Percentiles rank a stretch among this genome's conserved stretches.
phyloP scores from a whole-genome alignment of 1,140 invertebrate genomes.

The Drosophila arizonae region DNA sequence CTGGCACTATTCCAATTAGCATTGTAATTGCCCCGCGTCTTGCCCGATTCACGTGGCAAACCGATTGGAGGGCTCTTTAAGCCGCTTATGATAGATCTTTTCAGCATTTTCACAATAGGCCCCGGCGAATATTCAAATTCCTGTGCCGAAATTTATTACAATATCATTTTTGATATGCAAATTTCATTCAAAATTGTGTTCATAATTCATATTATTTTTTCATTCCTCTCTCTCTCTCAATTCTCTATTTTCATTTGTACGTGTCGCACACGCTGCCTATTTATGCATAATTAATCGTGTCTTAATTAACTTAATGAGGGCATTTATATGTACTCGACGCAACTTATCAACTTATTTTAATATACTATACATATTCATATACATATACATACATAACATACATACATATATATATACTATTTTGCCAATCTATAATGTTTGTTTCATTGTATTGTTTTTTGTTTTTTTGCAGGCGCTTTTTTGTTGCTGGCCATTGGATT shows the following conservation, averaged over 20 bases:
- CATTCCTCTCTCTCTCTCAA: conserved; percentile 2
- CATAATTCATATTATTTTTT: conserved; percentile 4
- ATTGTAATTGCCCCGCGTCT: conserved; percentile 18
- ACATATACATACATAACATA: not conserved
- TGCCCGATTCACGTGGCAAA: not conserved
- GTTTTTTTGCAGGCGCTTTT: conserved; percentile 86
- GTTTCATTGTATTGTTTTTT: conserved; percentile 48
- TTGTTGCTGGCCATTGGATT: conserved; percentile 87
- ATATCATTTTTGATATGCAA: conserved; percentile 39
- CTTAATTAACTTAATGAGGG: conserved; percentile 61
- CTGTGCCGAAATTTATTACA: conserved; percentile 18
- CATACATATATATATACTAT: not conserved
- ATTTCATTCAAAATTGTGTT: conserved; percentile 17
- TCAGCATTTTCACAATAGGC: not conserved
- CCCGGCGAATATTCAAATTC: not conserved
- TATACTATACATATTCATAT: not conserved
- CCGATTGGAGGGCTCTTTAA: no score
- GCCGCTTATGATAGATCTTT: no score
- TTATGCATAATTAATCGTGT: conserved; percentile 57
- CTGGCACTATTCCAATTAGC: not conserved
- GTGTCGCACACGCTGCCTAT: conserved; percentile 27
- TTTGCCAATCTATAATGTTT: conserved; percentile 4
- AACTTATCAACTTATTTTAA: conserved; percentile 6
- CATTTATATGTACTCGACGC: conserved; percentile 57
- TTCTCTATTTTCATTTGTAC: conserved; percentile 34